A percentile compares a stretch with the other conserved stretches of the same genome.
Evolutionary conservation across 30 jellyfish, hydroid and myxozoan species (phyloP).

Genomic region (Mastigias papua): DNA sequence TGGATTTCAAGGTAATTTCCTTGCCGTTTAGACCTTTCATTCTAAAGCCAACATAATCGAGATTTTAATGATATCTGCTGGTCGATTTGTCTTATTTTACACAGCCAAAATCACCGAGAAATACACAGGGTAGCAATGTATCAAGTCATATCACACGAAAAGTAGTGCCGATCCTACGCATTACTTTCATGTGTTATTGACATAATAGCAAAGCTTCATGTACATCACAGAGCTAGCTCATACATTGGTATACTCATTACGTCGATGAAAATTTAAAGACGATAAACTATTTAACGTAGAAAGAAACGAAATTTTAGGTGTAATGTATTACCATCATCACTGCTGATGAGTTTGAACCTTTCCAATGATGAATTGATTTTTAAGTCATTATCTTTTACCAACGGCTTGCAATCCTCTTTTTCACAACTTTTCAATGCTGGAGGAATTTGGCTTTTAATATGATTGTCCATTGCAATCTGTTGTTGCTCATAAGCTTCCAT

Average conservation of each 20-base stretch:
- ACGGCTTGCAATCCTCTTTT: constrained; percentile 2
- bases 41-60: neutral
- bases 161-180: no score
- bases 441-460: neutral
- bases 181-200: no score
- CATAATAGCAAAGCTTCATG: no score
- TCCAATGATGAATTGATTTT: constrained; percentile 38
- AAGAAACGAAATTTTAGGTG: no score
- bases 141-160: neutral
- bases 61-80: neutral
- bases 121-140: neutral
- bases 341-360: constrained; percentile 5
- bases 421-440: constrained; percentile 17
- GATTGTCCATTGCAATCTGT: neutral
- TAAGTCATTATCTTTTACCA: constrained; percentile 15
- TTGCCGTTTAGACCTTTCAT: neutral
- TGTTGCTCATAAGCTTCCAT: constrained; percentile 26
- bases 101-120: neutral
- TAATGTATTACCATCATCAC: constrained; percentile 38
- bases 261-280: no score
- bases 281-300: no score
- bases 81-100: neutral
- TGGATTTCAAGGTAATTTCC: constrained; percentile 24
- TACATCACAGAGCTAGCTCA: no score
- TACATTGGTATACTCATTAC: no score